Base-by-base conservation (phyloP, 2,888 invertebrate species). In the Apamea monoglypha region DNA sequence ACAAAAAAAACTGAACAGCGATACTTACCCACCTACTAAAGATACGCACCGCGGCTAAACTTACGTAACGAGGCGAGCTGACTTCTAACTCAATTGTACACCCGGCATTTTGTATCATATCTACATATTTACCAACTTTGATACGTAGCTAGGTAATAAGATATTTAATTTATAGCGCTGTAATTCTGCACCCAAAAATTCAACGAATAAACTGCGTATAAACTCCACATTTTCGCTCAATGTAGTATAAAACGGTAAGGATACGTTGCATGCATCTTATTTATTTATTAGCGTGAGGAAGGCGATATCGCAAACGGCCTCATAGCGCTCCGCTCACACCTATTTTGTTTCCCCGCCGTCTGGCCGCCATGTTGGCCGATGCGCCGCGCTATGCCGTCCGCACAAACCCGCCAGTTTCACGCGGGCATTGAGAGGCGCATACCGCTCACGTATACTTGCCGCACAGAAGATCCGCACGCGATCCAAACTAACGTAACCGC, bases 211-310 rank as follows among this genome's bases (percentile, higher is more conserved):
- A 74, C 70, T 75, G 74, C 72, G 59, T 69, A 74, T 74, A 74
- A 74, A 72, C 12, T 76, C 40, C 32, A 66, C 4, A 16, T 81
- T 68, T 72, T 71, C 36, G 66, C 80, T 71, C 36, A 50, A 72
- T 73, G 70, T 76, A 47, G 18, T 67, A 68, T 71, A 78, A 74
- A 80, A 83, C 29, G 18, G 76, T 81, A 77, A 87, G 85, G 83
- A 89, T 89, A 85, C 66, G 72, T 88, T 88, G 90, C 89, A 89
- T 94, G 93, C 93, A 94, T 94, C 90, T 94, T 95, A 95, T 95
- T 95, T 95, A 96, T 96, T 96, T 96, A 96, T 94, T 95, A 95
- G 92, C 92, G 92, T 90, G 88, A 91, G 92, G 93, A 86, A 94
- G 94, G 94, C 92, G 94, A 95, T 96, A 95, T 95, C 94, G 93